phyloP scores from a whole-genome alignment of 2,888 invertebrate genomes.

The Cephus rjabovi region DNA sequence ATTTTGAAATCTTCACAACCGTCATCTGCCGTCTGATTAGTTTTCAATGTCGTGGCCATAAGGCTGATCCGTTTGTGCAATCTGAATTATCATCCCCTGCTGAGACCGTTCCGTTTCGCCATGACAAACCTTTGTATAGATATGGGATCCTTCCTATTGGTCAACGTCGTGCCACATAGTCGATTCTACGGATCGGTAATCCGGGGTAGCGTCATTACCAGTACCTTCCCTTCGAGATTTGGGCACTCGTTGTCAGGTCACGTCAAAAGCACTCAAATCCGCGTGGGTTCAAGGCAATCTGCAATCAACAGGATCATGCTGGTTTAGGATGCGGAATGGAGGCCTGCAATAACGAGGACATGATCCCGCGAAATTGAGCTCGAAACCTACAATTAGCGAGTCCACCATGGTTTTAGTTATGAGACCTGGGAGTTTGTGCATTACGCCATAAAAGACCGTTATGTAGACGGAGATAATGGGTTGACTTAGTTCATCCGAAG shows the following conservation, averaged over 20 bases:
- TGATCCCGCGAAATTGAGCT: conserved; percentile 40
- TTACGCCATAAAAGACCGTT: conserved; percentile 47
- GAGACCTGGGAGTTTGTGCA: conserved; percentile 43
- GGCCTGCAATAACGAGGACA: conserved; percentile 1
- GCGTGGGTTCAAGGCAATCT: not conserved
- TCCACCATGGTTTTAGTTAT: conserved; percentile 45
- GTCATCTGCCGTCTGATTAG: not conserved
- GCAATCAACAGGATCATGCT: conserved; percentile 8
- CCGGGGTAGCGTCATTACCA: not conserved
- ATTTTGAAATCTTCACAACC: not conserved
- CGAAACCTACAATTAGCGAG: conserved; percentile 47
- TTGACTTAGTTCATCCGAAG: conserved; percentile 49
- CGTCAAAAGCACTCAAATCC: conserved; percentile 4
- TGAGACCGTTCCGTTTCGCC: not conserved
- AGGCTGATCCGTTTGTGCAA: not conserved
- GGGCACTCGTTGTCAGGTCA: not conserved
- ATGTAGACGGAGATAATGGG: conserved; percentile 51
- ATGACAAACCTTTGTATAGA: not conserved
- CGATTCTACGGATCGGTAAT: not conserved
- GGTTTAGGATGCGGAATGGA: not conserved
- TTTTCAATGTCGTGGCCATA: not conserved
- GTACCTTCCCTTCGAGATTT: not conserved
- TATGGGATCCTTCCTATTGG: not conserved
- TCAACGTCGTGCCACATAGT: not conserved
- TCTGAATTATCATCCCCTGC: not conserved